Base-by-base conservation (phyloP, 92 coral and sea anemone species). In the Phenganax subtilis region DNA sequence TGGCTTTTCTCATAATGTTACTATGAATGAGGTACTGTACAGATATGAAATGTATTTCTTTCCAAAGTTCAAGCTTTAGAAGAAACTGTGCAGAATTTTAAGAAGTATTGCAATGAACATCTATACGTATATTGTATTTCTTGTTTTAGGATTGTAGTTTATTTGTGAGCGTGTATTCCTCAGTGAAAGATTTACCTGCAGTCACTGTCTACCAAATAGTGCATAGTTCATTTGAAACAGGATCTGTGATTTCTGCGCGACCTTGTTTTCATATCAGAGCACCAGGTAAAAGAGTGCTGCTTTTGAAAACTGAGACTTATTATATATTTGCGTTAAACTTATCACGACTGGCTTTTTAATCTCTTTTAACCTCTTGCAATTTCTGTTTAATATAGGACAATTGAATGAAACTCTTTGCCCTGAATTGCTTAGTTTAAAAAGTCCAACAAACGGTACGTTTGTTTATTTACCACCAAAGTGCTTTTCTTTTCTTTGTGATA, bases 161-260 rank as follows among this genome's bases (percentile, higher is more conserved):
- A 67, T 92, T 96, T 85, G 96, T 90, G 51, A 84, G 89, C 0
- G 91, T 89, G 72, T 96, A 87, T 72, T 96, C 99, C 9, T 92
- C 99, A 10, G 84, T 92, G 28, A 87, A 88, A 74, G 94, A 92
- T 64, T 83, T 92, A 44, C 99, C 93, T 54, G 89, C 93, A 62
- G 99, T 90, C 30, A 89, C 91, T 82, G 92, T 96, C 51, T 96
- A 86, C 72, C 90, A 92, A 79, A 85, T 96, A 7, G 67, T 72
- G 51, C 91, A 96, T 65, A 90, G 62, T 82, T 88, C 84, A 31
- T 89, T 84, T 10, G 86, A 84, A 71, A 84, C 80, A 71, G 89
- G 86, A 47, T 89, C 97, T 54, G 80, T 90, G 62, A 84, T 92
- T 52, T 89, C 87, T 6, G 91, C 91, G 15, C 90, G 86, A 27